Base-by-base conservation (phyloP, 1,140 invertebrate species). In the Drosophila tristis region DNA sequence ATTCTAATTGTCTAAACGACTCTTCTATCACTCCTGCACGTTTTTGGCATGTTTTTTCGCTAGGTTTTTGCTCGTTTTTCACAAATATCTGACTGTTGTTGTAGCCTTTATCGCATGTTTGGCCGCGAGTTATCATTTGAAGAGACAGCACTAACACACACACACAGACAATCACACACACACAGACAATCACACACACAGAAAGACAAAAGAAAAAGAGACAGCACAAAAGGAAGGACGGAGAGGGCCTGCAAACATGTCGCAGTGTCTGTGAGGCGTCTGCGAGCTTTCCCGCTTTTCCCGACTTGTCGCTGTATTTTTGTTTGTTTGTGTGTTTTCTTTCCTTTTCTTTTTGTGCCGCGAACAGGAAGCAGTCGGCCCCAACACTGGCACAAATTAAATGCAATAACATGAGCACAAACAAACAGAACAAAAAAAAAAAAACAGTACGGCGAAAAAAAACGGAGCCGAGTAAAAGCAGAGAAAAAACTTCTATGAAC, bases 51-150 rank as follows among this genome's bases (percentile, higher is more conserved):
- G 31, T 29, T 29, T 29, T 54, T 8, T n/a, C 25, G 4, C 5
- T 53, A 2, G 35, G 11, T 63, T 54, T 72, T 63, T 29, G 13
- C 5, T 49, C 48, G 49, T 58, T 74, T 86, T 68, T 86, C 43
- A 60, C 48, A 70, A 62, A 86, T 68, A 74, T 77, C 60, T 70
- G 35, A 13, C 15, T 55, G 43, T 25, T 66, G 42, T 60, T 80
- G 64, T 73, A 73, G 68, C 49, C 68, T 67, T 72, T 81, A 66
- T 78, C 49, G 74, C 82, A 65, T 87, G 75, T 82, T 78, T 86
- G 82, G 82, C 74, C 82, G 82, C 82, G 70, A 87, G 78, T 87
- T 81, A 75, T 77, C 82, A 87, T 86, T 85, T 80, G 62, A 66
- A 67, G 49, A 64, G 56, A 51, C 35, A 39, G 35, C 35, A 39